phyloP scores from a whole-genome alignment of 37 sponge, comb jelly and placozoan species.

The Amphimedon queenslandica region DNA sequence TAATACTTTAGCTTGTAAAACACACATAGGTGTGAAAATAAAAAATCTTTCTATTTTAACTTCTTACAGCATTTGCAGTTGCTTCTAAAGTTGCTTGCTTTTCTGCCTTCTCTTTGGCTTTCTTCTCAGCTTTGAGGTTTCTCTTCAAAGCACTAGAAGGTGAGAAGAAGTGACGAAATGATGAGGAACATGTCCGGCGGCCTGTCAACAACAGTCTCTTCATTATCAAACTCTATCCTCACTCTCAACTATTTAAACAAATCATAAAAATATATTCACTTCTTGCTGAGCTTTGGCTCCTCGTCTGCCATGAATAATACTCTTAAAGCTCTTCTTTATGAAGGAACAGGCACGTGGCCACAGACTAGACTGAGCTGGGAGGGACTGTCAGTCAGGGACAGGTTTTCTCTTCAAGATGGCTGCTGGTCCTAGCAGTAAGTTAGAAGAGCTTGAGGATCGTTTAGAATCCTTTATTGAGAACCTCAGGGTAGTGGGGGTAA shows the following conservation, averaged over 20 bases:
- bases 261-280: not conserved
- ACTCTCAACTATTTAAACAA: not conserved
- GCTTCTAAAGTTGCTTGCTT: too few species aligned
- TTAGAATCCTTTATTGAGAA: constrained; percentile 68
- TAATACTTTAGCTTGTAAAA: too few species aligned
- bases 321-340: too few species aligned
- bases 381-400: too few species aligned
- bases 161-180: constrained; percentile 11
- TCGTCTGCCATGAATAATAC: not conserved
- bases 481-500: constrained; percentile 71
- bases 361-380: too few species aligned
- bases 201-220: too few species aligned
- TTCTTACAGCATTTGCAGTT: not conserved
- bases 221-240: not conserved
- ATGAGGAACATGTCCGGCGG: too few species aligned
- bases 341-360: too few species aligned
- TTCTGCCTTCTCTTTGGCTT: constrained; percentile 81
- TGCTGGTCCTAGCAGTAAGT: constrained; percentile 17
- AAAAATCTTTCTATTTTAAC: too few species aligned
- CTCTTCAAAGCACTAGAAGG: constrained; percentile 89
- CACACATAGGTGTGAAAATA: too few species aligned
- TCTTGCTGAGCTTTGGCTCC: not conserved
- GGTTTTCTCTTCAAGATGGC: constrained; percentile 30
- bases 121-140: constrained; percentile 76
- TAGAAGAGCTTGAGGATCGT: constrained; percentile 45